phyloP scores from a whole-genome alignment of 1,140 invertebrate species.

The Listronotus oregonensis region DNA sequence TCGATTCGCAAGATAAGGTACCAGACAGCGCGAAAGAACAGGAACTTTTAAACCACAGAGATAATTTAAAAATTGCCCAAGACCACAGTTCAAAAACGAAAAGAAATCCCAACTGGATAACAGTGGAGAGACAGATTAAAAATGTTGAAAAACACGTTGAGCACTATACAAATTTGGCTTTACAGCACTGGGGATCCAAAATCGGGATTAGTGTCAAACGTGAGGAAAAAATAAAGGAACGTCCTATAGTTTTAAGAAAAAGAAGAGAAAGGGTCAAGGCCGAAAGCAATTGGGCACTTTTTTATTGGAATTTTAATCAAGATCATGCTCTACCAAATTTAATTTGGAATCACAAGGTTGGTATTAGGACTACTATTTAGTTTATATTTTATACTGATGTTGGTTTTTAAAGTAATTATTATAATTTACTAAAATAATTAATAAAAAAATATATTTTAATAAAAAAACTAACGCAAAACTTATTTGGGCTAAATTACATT shows the following conservation, averaged over 20 bases:
- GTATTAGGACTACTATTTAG: no score
- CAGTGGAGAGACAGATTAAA: constrained; percentile 72
- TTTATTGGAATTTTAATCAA: constrained; percentile 94
- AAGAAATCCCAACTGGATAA: constrained; percentile 71
- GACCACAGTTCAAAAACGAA: constrained; percentile 73
- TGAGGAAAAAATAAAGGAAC: constrained; percentile 68
- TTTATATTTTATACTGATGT: no score
- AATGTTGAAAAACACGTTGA: constrained; percentile 80
- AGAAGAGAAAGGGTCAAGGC: constrained; percentile 89
- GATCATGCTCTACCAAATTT: constrained; percentile 96
- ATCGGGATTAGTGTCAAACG: constrained; percentile 72
- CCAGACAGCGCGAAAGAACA: constrained; percentile 73
- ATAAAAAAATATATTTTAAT: no score
- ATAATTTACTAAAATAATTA: no score
- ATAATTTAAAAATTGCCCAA: constrained; percentile 94
- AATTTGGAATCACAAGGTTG: constrained; percentile 97
- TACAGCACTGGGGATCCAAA: constrained; percentile 88
- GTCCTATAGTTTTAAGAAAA: constrained; percentile 89
- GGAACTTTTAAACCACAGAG: constrained; percentile 74
- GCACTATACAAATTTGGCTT: constrained; percentile 70
- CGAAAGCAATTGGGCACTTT: constrained; percentile 91
- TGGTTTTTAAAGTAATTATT: no score
- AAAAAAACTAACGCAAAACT: no score
- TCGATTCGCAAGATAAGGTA: constrained; percentile 85
- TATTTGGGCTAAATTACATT: no score